Evolutionary conservation across 2,888 invertebrate genomes (phyloP).

Genomic region (Lasioglossum morio): DNA sequence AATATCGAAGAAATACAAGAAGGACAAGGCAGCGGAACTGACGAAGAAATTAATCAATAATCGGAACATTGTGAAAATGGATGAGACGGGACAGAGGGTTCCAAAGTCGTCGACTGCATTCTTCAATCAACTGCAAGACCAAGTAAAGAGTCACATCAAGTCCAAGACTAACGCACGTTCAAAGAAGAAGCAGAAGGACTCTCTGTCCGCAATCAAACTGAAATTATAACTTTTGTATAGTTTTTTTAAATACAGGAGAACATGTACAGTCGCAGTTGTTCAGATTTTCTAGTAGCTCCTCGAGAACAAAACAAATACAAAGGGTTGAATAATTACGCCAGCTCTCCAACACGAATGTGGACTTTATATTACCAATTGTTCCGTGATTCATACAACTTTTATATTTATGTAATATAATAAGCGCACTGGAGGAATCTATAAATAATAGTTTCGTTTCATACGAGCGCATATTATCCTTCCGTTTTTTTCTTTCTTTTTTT

Average conservation of each 20-base stretch:
- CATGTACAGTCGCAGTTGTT: not conserved
- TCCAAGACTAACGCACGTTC: constrained; percentile 81
- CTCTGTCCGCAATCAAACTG: constrained; percentile 86
- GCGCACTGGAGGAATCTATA: constrained; percentile 23
- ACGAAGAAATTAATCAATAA: constrained; percentile 88
- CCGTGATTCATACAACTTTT: constrained; percentile 25
- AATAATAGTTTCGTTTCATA: constrained; percentile 15
- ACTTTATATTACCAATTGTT: constrained; percentile 34
- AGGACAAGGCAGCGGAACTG: constrained; percentile 87
- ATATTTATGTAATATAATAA: constrained; percentile 35
- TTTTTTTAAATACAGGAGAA: constrained; percentile 50
- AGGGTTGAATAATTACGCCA: constrained; percentile 24
- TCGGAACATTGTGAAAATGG: constrained; percentile 87
- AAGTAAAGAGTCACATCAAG: constrained; percentile 87
- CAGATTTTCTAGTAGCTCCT: not conserved
- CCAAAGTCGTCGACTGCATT: constrained; percentile 93
- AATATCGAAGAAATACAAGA: constrained; percentile 86
- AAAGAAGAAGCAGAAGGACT: constrained; percentile 80
- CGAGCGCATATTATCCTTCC: not conserved
- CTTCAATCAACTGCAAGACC: constrained; percentile 94
- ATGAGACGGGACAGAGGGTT: constrained; percentile 85
- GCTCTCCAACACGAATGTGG: constrained; percentile 28
- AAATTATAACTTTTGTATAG: constrained; percentile 86
- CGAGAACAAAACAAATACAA: constrained; percentile 18
- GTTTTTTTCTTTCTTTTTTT: not conserved